A percentile compares a stretch with the other conserved stretches of the same genome.
phyloP scores from a whole-genome alignment of 2,888 invertebrate genomes.

The Doris montereyensis region DNA sequence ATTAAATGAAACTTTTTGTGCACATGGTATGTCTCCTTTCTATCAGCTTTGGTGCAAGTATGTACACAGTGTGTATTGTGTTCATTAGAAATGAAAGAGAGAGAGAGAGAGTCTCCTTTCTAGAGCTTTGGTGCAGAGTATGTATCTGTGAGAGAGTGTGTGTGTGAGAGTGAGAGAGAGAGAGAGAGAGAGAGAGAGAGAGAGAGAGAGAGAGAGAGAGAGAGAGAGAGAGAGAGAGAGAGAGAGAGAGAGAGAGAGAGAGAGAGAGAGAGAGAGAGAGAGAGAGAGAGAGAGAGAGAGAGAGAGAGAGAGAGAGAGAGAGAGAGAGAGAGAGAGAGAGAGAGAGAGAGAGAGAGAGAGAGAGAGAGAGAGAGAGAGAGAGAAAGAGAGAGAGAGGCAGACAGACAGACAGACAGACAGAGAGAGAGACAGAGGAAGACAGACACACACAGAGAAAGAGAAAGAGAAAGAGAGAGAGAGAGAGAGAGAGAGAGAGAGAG shows the following conservation, averaged over 20 bases:
- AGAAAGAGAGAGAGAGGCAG: constrained; percentile 6
- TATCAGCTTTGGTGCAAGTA: too few species aligned
- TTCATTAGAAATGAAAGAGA: neutral
- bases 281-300: neutral
- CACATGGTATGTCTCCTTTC: neutral
- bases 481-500: neutral
- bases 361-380: constrained; percentile 5
- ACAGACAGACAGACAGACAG: constrained; percentile 11
- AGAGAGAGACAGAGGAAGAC: constrained; percentile 5
- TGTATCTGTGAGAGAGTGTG: too few species aligned
- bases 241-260: neutral
- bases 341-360: constrained; percentile 25
- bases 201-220: neutral
- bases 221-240: neutral
- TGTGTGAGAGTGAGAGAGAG: neutral
- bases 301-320: constrained; percentile 22
- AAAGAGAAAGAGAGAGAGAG: constrained; percentile 18
- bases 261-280: neutral
- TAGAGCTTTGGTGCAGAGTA: too few species aligned
- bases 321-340: constrained; percentile 9
- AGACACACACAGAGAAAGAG: constrained; percentile 5
- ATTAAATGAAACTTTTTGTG: neutral
- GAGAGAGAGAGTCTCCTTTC: neutral
- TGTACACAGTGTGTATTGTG: neutral
- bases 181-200: neutral